Evolutionary conservation across 2,888 invertebrate species (phyloP).

Genomic region (Pristionchus japonicus): DNA sequence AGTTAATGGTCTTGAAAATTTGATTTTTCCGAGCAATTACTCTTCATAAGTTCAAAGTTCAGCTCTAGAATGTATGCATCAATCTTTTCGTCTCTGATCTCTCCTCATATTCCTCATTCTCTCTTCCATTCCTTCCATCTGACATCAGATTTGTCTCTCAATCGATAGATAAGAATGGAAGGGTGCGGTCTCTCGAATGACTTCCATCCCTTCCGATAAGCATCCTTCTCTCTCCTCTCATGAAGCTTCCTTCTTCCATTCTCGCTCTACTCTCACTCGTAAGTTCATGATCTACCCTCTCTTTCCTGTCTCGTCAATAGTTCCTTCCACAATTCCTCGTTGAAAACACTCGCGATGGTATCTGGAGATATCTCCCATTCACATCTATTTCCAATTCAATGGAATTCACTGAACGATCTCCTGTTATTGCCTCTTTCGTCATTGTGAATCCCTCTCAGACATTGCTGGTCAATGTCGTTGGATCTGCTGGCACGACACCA

Average conservation of each 20-base stretch:
- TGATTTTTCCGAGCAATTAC: not conserved
- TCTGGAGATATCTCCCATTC: constrained; percentile 1
- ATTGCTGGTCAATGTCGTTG: not conserved
- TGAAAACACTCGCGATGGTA: not conserved
- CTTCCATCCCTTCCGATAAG: constrained; percentile 25
- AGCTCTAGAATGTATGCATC: not conserved
- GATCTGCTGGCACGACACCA: not conserved
- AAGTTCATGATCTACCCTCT: not conserved
- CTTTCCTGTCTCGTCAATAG: not conserved
- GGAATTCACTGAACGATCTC: not conserved
- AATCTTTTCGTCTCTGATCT: not conserved
- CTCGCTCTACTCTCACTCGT: constrained; percentile 20
- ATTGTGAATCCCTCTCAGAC: not conserved
- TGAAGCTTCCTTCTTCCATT: constrained; percentile 2
- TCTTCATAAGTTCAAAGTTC: not conserved
- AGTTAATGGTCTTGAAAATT: not conserved
- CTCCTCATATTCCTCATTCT: not conserved
- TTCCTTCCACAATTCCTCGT: not conserved
- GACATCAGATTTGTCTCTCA: not conserved
- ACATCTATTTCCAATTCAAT: not conserved
- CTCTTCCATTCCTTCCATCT: not conserved
- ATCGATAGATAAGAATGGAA: constrained; percentile 32
- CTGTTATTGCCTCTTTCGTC: not conserved
- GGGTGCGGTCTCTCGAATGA: constrained; percentile 11
- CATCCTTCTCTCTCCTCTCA: not conserved